These are phyloP conservation scores for Polyommatus iphigenia DNA, from an alignment of 2,888 invertebrate genomes.

Conservation along the genomic window DNA sequence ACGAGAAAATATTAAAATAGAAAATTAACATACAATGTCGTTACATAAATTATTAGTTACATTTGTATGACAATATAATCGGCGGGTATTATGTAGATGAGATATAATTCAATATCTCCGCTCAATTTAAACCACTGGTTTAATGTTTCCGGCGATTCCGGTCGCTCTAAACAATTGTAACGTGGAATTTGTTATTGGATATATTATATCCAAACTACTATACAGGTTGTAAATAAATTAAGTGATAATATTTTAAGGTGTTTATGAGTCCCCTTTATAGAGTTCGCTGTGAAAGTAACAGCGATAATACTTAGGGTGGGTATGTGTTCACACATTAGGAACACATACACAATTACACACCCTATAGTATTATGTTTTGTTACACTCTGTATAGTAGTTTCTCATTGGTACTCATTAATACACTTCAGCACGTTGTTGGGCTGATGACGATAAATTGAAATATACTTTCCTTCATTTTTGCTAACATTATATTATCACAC, in stretches of 20 bases:
- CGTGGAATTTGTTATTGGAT: background rate
- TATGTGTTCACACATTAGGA: too few species aligned
- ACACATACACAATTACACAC: too few species aligned
- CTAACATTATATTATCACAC: background rate
- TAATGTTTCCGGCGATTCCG: background rate
- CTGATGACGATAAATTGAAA: background rate
- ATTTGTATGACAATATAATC: background rate
- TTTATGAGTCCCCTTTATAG: too few species aligned
- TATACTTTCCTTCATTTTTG: background rate
- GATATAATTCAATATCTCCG: background rate
- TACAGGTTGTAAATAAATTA: too few species aligned
- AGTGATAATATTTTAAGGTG: too few species aligned
- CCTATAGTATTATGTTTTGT: too few species aligned
- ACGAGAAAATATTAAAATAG: background rate
- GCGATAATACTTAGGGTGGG: too few species aligned
- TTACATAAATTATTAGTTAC: background rate
- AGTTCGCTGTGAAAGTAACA: too few species aligned
- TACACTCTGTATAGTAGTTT: too few species aligned
- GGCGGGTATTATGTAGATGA: conserved; percentile 8
- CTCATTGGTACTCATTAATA: too few species aligned
- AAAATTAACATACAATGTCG: background rate
- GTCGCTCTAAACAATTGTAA: background rate
- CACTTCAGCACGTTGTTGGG: too few species aligned
- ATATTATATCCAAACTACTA: background rate
- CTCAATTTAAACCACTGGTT: background rate